Percentiles rank a stretch among this genome's conserved stretches.
Evolutionary conservation across 2,888 invertebrate genomes (phyloP).

Genomic region (Leptinotarsa rubiginosa): DNA sequence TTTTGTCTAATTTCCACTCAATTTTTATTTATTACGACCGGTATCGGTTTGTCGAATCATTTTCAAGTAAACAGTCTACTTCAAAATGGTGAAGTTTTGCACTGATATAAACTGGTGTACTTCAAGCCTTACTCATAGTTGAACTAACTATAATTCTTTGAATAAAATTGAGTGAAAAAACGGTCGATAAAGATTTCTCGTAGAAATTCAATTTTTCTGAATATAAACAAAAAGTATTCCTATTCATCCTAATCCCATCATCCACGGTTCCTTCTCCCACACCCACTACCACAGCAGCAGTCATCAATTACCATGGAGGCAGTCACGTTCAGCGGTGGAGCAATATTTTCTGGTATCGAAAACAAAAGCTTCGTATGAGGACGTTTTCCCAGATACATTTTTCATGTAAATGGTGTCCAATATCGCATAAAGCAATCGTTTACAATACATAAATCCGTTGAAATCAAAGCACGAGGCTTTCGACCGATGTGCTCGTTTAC

Average conservation of each 20-base stretch:
- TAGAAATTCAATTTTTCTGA: conserved; percentile 31
- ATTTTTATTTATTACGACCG: no score
- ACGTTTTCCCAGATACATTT: conserved; percentile 67
- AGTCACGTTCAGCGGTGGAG: conserved; percentile 64
- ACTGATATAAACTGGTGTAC: no score
- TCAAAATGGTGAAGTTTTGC: no score
- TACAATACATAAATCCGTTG: conserved; percentile 69
- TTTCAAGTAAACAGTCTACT: no score
- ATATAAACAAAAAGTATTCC: conserved; percentile 44
- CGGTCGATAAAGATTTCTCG: not conserved
- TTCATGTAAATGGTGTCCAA: conserved; percentile 69
- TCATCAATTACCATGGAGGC: conserved; percentile 66
- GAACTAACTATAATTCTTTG: no score
- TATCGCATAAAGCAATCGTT: conserved; percentile 69
- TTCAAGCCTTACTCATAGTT: no score
- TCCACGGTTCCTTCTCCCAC: conserved; percentile 41
- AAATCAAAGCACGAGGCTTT: conserved; percentile 66
- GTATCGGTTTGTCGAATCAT: no score
- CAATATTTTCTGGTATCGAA: conserved; percentile 68
- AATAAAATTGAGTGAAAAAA: not conserved
- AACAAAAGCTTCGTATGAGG: conserved; percentile 67
- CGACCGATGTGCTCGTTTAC: conserved; percentile 61
- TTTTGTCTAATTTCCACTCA: no score
- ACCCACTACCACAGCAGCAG: conserved; percentile 53
- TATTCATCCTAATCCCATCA: conserved; percentile 45